These are phyloP conservation scores for Gallinago jamesoni DNA, from an alignment of 2,113 vertebrate genomes.

Conservation along the genomic window DNA sequence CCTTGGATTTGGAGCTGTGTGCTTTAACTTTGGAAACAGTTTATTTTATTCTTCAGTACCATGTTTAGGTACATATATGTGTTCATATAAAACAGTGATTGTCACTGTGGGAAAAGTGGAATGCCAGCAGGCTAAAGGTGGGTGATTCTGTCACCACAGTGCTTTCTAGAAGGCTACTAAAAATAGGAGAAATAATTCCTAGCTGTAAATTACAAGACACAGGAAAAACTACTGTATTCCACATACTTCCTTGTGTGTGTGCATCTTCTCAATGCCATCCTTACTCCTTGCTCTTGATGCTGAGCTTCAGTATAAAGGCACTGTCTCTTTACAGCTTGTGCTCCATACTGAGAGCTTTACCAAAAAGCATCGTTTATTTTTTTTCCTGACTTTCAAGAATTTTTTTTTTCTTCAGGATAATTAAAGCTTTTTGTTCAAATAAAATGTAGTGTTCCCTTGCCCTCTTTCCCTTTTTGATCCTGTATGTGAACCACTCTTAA, in stretches of 20 bases:
- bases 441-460: neutral
- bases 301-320: neutral
- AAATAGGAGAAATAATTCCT: neutral
- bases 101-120: neutral
- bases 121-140: neutral
- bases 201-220: conserved; percentile 14
- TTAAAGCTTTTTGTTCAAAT: neutral
- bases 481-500: neutral
- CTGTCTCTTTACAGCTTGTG: neutral
- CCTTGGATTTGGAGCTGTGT: neutral
- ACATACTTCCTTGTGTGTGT: neutral
- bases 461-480: neutral
- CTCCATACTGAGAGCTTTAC: neutral
- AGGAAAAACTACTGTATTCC: conserved; percentile 54
- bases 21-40: neutral
- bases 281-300: neutral
- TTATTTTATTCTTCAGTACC: neutral
- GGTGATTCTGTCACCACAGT: neutral
- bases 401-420: neutral
- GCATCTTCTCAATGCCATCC: neutral
- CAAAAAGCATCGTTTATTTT: neutral
- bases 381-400: neutral
- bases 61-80: neutral
- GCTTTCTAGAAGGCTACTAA: neutral
- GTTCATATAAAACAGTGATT: neutral